phyloP scores from a whole-genome alignment of 1,140 invertebrate species.

The Zaprionus capensis region DNA sequence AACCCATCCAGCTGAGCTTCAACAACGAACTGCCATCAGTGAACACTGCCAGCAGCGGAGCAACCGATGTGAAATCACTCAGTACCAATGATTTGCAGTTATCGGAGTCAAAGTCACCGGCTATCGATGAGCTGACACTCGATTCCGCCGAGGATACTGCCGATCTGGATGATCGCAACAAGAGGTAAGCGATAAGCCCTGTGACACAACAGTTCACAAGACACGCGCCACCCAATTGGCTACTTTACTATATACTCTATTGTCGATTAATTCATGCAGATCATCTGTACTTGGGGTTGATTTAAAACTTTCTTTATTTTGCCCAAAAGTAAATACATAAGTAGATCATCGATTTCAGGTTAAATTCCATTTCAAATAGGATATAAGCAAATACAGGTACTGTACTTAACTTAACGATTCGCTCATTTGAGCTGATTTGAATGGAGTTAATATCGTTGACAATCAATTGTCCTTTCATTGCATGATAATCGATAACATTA shows the following conservation, averaged over 20 bases:
- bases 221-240: slow-evolving; percentile 11
- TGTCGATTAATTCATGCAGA: slow-evolving; percentile 4
- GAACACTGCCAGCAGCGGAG: slow-evolving; percentile 15
- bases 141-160: slow-evolving; percentile 87
- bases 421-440: neutral
- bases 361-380: too few species aligned
- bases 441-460: neutral
- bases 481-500: slow-evolving; percentile 15
- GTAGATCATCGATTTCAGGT: too few species aligned
- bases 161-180: slow-evolving; percentile 90
- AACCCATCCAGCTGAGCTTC: slow-evolving; percentile 80
- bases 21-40: slow-evolving; percentile 84
- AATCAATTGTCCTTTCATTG: neutral
- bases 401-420: neutral
- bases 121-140: slow-evolving; percentile 86
- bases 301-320: neutral
- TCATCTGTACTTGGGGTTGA: too few species aligned
- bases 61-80: slow-evolving; percentile 61
- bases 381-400: too few species aligned
- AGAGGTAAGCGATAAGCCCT: slow-evolving; percentile 85
- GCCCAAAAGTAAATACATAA: too few species aligned
- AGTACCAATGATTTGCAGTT: slow-evolving; percentile 76
- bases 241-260: neutral
- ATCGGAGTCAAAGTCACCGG: slow-evolving; percentile 85
- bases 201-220: slow-evolving; percentile 24